phyloP scores from a whole-genome alignment of 2,113 vertebrate species.

The Ictalurus furcatus region DNA sequence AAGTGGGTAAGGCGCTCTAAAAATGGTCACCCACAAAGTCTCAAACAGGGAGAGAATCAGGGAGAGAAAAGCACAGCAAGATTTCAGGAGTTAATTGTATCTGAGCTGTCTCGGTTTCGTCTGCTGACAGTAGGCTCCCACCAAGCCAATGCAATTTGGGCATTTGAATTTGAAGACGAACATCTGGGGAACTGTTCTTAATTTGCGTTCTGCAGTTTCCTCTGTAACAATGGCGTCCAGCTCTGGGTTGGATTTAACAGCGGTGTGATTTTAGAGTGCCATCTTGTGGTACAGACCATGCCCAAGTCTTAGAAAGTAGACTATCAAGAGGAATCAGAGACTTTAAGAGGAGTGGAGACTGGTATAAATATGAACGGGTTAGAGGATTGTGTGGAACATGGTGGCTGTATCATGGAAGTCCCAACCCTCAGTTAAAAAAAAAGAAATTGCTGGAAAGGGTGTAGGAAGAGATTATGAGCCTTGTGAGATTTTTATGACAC shows the following conservation, averaged over 20 bases:
- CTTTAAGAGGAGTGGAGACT: neutral
- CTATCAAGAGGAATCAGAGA: neutral
- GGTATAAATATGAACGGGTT: neutral
- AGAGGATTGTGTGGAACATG: neutral
- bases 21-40: slow-evolving; percentile 52
- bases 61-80: neutral
- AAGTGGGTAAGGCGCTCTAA: slow-evolving; percentile 40
- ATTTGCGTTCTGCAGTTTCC: slow-evolving; percentile 40
- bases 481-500: neutral
- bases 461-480: neutral
- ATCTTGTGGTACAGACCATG: slow-evolving; percentile 44
- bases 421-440: neutral
- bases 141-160: slow-evolving; percentile 45
- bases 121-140: slow-evolving; percentile 49
- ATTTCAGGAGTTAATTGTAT: slow-evolving; percentile 43
- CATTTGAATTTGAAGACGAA: slow-evolving; percentile 43
- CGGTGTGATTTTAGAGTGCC: slow-evolving; percentile 40
- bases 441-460: neutral
- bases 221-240: neutral
- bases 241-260: neutral
- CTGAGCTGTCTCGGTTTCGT: slow-evolving; percentile 55
- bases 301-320: neutral
- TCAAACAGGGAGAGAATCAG: neutral
- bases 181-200: slow-evolving; percentile 49
- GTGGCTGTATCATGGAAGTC: neutral